Evolutionary conservation across 2,113 vertebrate species (phyloP), one percentile per base, ranked within the genome.

Genomic region (Prietella phreatophila): DNA sequence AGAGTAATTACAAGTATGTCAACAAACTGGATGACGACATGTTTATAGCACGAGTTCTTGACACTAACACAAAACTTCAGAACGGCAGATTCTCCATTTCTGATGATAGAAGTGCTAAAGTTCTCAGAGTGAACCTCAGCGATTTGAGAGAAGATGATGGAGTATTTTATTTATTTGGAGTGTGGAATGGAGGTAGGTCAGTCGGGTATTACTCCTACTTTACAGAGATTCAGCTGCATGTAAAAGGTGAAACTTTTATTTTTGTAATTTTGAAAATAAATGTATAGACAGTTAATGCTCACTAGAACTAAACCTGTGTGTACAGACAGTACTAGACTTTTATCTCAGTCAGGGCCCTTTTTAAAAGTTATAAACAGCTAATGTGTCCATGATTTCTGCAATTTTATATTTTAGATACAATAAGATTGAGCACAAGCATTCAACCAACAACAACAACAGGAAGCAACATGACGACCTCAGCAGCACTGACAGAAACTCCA

Each of bases 61-160:
- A 75, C 2, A 60, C 67, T 60, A 22, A n/a, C 15, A 78, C 14
- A 85, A 60, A 42, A 25, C 5, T 25, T 61, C 53, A 76, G 20
- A 47, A 61, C 1, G 55, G 13, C 55, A 85, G 71, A 85, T 85
- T 85, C 55, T 56, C 69, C 14, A 47, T 61, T n/a, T 76, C 71
- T 61, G 71, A 85, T 85, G 30, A 85, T 20, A 39, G 30, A 58
- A 85, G 30, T 55, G 69, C 5, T 36, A 73, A 58, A 73, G 69
- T 85, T 61, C 3, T 76, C 55, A 85, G 22, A 30, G 55, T 76
- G 71, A 85, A 73, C 30, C 61, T 85, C 84, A 85, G 22, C 25
- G 5, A 85, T 10, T 71, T 85, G 71, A 85, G 53, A 58, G 36
- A 85, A 42, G 30, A 17, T 36, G 84, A 85, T 73, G 84, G 25